phyloP scores from a whole-genome alignment of 2,888 invertebrate genomes.

The Linyphia triangularis region DNA sequence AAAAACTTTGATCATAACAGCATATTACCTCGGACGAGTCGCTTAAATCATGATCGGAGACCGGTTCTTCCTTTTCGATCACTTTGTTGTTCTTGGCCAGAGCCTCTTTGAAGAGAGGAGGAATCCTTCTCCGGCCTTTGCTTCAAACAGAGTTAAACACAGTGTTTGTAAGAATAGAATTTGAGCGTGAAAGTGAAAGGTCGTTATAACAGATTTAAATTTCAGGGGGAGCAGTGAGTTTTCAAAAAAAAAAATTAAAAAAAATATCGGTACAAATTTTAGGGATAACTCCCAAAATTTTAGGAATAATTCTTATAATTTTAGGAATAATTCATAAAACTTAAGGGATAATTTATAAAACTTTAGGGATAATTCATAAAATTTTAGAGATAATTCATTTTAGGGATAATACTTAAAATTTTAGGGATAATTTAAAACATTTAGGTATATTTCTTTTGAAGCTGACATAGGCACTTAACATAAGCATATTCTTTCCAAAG shows the following conservation, averaged over 20 bases:
- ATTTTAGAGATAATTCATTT: too few relatives aligned
- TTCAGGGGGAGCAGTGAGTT: background rate
- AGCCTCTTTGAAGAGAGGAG: slow-evolving; percentile 76
- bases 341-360: too few relatives aligned
- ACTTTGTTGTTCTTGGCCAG: slow-evolving; percentile 54
- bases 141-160: slow-evolving; percentile 56
- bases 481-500: too few relatives aligned
- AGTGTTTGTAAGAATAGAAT: background rate
- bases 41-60: too few relatives aligned
- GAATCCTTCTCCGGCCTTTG: slow-evolving; percentile 70
- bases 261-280: background rate
- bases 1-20: too few relatives aligned
- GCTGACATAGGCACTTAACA: too few relatives aligned
- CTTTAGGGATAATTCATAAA: too few relatives aligned
- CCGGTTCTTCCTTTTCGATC: slow-evolving; percentile 5
- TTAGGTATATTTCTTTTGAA: too few relatives aligned
- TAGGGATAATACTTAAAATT: too few relatives aligned
- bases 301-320: too few relatives aligned
- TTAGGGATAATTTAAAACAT: too few relatives aligned
- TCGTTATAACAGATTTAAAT: background rate
- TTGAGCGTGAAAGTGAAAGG: background rate
- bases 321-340: too few relatives aligned
- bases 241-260: background rate
- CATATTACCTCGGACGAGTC: slow-evolving; percentile 55
- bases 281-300: background rate